Evolutionary conservation across 1,140 invertebrate species (phyloP), one percentile per base, ranked within the genome.

Genomic region (Penaeus vannamei): DNA sequence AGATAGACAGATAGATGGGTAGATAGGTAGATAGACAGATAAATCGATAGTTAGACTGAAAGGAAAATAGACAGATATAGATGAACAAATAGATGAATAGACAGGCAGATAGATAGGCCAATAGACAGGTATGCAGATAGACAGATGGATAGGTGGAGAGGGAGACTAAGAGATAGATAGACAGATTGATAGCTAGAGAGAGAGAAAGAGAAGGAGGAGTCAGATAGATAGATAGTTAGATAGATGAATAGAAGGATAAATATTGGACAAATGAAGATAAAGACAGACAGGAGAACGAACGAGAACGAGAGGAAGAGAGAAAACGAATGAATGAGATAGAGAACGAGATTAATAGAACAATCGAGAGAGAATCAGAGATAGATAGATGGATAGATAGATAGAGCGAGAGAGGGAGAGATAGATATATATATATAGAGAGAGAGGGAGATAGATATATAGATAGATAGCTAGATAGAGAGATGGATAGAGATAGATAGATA

Each of bases 201-300:
- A n/a, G n/a, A n/a, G n/a, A n/a, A n/a, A n/a, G n/a, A n/a, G n/a
- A n/a, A n/a, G n/a, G n/a, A n/a, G n/a, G n/a, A n/a, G n/a, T n/a
- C n/a, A n/a, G n/a, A n/a, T n/a, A n/a, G n/a, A n/a, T n/a, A n/a
- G n/a, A n/a, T n/a, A n/a, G n/a, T n/a, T n/a, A n/a, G n/a, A n/a
- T n/a, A n/a, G n/a, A n/a, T n/a, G n/a, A n/a, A n/a, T n/a, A 72
- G 69, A 72, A 32, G 36, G 69, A 72, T n/a, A 72, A 32, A 72
- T n/a, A 72, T n/a, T 26, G 69, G 36, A 32, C n/a, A 32, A 72
- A 32, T 26, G 69, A 72, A 14, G 77, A 79, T 20, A 79, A 42
- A 79, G 29, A 79, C 29, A 79, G 77, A 79, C 20, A 79, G 77
- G n/a, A n/a, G n/a, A n/a, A n/a, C 20, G 59, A 61, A 62, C 4